phyloP scores from a whole-genome alignment of 2,888 invertebrate species.

The Oasisia sp. region DNA sequence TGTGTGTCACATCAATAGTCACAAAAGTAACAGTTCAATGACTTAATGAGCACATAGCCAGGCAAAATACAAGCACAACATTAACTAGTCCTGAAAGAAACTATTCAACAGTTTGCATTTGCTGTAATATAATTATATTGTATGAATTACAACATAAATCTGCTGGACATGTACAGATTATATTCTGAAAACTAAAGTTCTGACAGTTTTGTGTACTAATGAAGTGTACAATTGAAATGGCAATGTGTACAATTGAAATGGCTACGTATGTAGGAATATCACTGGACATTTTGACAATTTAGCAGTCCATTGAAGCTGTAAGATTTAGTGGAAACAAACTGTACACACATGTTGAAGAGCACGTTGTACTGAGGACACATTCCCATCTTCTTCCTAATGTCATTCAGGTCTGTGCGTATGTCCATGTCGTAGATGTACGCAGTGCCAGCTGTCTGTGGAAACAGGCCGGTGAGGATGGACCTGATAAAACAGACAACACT shows the following conservation, averaged over 20 bases:
- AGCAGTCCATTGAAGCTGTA: neutral
- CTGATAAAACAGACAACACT: slow-evolving; percentile 40
- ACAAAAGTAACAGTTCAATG: no score
- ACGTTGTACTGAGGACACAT: slow-evolving; percentile 93
- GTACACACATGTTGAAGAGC: slow-evolving; percentile 71
- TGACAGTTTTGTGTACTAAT: no score
- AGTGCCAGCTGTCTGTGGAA: slow-evolving; percentile 80
- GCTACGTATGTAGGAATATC: neutral
- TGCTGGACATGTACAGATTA: neutral
- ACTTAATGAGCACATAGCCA: neutral
- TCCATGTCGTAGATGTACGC: slow-evolving; percentile 80
- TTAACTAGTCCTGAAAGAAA: neutral
- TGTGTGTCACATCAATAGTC: no score
- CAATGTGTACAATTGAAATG: neutral
- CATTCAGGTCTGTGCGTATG: slow-evolving; percentile 74
- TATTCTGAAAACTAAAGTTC: neutral
- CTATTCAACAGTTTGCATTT: neutral
- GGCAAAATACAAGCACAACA: neutral
- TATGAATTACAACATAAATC: neutral
- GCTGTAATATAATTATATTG: neutral
- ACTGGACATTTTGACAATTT: neutral
- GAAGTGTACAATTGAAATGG: neutral
- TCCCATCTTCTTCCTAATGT: slow-evolving; percentile 79
- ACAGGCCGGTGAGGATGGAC: slow-evolving; percentile 72
- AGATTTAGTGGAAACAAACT: slow-evolving; percentile 39